Percentiles rank a stretch among this genome's conserved stretches.
These are phyloP conservation scores for Pristis pectinata DNA, from an alignment of 2,797 vertebrate species.

Conservation along the genomic window DNA sequence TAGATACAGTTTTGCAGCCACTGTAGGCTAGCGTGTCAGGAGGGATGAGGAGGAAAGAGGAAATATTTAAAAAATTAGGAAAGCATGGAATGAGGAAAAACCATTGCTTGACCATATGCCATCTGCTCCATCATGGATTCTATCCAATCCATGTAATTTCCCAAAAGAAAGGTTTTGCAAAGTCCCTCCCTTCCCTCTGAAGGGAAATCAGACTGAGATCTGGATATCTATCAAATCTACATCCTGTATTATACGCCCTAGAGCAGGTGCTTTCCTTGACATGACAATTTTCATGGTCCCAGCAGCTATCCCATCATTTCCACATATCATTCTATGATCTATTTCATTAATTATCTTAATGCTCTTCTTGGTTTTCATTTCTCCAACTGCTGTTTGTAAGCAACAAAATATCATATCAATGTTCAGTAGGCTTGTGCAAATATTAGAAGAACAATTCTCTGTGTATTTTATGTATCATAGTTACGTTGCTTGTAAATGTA, in stretches of 20 bases:
- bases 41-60: neutral
- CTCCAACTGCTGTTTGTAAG: neutral
- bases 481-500: neutral
- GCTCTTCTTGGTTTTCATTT: neutral
- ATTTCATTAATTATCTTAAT: neutral
- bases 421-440: neutral
- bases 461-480: neutral
- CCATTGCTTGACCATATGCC: neutral
- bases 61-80: neutral
- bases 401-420: neutral
- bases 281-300: conserved; percentile 4
- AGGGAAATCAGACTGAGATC: neutral
- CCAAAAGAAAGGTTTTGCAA: neutral
- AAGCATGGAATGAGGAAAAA: neutral
- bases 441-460: neutral
- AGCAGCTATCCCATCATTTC: neutral
- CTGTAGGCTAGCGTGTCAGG: neutral
- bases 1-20: neutral
- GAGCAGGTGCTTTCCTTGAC: conserved; percentile 23
- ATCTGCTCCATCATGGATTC: neutral
- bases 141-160: conserved; percentile 8
- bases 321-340: conserved; percentile 1
- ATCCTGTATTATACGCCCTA: conserved; percentile 23
- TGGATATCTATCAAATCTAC: neutral
- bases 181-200: conserved; percentile 11